Conservation (phyloP, 1,140 invertebrate species). For the Drosophila kepulauana region DNA sequence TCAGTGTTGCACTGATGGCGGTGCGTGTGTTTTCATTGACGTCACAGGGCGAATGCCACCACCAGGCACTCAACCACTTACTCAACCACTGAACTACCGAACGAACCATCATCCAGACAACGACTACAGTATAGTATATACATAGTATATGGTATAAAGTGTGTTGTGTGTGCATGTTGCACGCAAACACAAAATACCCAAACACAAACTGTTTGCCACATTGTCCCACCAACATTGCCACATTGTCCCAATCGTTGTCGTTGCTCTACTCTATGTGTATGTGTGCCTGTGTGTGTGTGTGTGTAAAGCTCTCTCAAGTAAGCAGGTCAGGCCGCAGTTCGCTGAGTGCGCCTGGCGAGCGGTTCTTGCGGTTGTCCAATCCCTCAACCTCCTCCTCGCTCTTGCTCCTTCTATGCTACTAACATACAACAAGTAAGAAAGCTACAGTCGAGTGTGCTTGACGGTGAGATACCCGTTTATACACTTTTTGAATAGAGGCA, state of each 20-base stretch:
- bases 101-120: neutral
- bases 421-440: slow-evolving; percentile 14
- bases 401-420: neutral
- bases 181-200: slow-evolving; percentile 64
- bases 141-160: no score
- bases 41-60: slow-evolving; percentile 46
- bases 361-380: slow-evolving; percentile 68
- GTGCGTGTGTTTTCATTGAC: slow-evolving; percentile 69
- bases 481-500: no score
- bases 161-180: slow-evolving; percentile 67
- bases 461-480: no score
- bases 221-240: slow-evolving; percentile 43
- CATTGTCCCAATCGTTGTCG: slow-evolving; percentile 20
- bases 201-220: slow-evolving; percentile 56
- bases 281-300: no score
- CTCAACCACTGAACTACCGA: slow-evolving; percentile 9
- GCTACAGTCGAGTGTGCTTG: no score
- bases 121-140: neutral
- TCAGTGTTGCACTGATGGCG: slow-evolving; percentile 33
- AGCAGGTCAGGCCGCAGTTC: slow-evolving; percentile 74
- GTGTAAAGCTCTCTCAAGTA: slow-evolving; percentile 59
- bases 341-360: slow-evolving; percentile 61
- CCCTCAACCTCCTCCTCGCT: slow-evolving; percentile 10
- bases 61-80: neutral
- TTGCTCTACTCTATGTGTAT: no score